A percentile compares a stretch with the other conserved stretches of the same genome.
Evolutionary conservation across 2,797 vertebrate genomes (phyloP).

Genomic region (Chiloscyllium punctatum): DNA sequence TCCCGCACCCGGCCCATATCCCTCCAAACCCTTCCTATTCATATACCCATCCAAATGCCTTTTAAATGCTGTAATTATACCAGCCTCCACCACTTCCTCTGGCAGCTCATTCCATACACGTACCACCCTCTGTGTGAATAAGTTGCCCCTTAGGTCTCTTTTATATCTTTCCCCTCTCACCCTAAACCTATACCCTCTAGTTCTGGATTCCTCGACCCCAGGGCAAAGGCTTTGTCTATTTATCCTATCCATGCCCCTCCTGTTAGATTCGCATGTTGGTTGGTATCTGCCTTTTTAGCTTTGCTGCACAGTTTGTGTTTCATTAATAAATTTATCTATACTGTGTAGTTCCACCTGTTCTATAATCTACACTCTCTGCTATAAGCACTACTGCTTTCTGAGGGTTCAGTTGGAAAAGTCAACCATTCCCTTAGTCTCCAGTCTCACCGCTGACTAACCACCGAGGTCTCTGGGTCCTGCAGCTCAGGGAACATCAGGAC

Average conservation of each 20-base stretch:
- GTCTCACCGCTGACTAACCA: neutral
- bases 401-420: neutral
- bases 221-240: too few species aligned
- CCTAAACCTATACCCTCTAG: too few species aligned
- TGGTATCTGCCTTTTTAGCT: neutral
- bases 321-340: neutral
- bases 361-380: neutral
- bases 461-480: neutral
- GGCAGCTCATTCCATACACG: too few species aligned
- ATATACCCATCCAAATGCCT: too few species aligned
- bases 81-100: too few species aligned
- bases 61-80: too few species aligned
- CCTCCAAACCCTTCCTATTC: too few species aligned
- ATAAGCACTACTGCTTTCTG: neutral
- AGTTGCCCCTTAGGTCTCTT: too few species aligned
- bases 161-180: too few species aligned
- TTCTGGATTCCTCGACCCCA: neutral
- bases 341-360: neutral
- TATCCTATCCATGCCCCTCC: too few species aligned
- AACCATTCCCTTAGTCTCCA: neutral
- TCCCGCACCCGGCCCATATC: too few species aligned
- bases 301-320: neutral
- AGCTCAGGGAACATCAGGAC: neutral
- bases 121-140: too few species aligned
- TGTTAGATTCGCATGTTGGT: neutral